phyloP scores from a whole-genome alignment of 2,113 vertebrate species.

The Fregata magnificens region DNA sequence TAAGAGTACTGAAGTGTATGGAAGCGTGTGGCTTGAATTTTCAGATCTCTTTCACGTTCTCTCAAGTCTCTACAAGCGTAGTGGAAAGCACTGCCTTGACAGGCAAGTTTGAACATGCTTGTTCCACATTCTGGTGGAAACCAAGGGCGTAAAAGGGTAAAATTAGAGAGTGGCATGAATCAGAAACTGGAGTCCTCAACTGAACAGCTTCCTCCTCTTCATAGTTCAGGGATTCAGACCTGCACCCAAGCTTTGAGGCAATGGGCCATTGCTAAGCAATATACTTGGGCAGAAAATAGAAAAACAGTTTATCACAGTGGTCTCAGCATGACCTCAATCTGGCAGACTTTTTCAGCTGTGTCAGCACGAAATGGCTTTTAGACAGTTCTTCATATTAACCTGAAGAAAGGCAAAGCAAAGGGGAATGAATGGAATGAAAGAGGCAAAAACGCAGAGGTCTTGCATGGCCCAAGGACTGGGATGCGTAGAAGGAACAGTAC shows the following conservation, averaged over 20 bases:
- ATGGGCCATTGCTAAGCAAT: background rate
- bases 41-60: background rate
- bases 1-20: background rate
- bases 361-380: background rate
- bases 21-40: background rate
- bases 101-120: background rate
- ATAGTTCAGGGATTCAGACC: background rate
- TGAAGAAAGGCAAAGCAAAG: background rate
- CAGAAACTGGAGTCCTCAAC: background rate
- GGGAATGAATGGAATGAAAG: background rate
- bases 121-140: background rate
- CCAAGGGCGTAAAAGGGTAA: background rate
- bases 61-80: background rate
- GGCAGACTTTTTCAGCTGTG: background rate
- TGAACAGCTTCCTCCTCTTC: background rate
- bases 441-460: background rate
- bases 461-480: background rate
- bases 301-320: slow-evolving; percentile 6
- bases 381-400: background rate
- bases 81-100: background rate
- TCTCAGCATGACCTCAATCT: background rate
- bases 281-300: background rate
- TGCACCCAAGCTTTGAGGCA: background rate
- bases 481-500: background rate
- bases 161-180: background rate